phyloP scores from a whole-genome alignment of 2,797 vertebrate species.

The Rousettus madagascariensis region DNA sequence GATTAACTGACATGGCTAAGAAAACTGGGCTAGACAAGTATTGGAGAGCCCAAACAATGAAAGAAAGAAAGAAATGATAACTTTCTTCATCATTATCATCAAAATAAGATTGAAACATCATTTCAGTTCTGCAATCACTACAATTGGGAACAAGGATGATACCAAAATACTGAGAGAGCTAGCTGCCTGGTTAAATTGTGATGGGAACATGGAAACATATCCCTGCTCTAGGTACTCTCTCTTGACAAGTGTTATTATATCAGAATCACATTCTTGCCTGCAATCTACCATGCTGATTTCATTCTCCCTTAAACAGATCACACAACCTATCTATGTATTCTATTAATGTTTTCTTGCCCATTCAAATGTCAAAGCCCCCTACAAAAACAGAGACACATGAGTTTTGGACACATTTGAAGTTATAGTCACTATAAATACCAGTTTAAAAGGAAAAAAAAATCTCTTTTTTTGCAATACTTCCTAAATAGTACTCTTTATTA shows the following conservation, averaged over 20 bases:
- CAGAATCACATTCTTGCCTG: not conserved
- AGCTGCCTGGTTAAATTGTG: not conserved
- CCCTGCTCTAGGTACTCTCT: not conserved
- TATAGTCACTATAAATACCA: not conserved
- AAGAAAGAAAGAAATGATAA: not conserved
- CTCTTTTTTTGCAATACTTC: not conserved
- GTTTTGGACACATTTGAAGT: not conserved
- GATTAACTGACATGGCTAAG: not conserved
- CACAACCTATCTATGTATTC: not conserved
- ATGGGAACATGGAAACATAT: not conserved
- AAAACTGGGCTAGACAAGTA: not conserved
- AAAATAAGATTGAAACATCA: not conserved
- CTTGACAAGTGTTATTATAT: not conserved
- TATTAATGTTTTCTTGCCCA: not conserved
- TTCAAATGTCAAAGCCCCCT: not conserved
- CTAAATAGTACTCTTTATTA: slow-evolving; percentile 17
- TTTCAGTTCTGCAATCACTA: not conserved
- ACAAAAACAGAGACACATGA: not conserved
- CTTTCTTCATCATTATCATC: not conserved
- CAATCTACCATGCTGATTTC: not conserved
- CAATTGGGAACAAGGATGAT: not conserved
- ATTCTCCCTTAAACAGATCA: not conserved
- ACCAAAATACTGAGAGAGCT: not conserved
- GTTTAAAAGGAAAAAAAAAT: not conserved
- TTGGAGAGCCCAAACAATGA: not conserved